Conservation (phyloP, 2,888 invertebrate species). For the Mystacides longicornis region DNA sequence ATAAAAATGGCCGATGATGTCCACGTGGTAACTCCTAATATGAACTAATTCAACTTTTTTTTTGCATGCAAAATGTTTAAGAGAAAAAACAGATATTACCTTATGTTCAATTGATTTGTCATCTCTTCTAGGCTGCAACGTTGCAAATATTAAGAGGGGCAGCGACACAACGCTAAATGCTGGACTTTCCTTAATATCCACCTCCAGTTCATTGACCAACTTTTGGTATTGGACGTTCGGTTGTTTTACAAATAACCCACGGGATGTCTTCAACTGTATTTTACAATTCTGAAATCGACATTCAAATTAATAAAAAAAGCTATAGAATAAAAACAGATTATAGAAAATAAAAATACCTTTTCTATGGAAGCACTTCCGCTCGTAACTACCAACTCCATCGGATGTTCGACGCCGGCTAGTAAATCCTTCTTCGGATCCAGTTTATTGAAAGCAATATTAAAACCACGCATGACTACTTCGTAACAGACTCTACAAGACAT, state of each 20-base stretch:
- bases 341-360: constrained; percentile 40
- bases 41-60: too few species aligned
- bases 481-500: constrained; percentile 47
- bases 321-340: neutral
- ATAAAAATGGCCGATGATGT: too few species aligned
- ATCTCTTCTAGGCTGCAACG: constrained; percentile 64
- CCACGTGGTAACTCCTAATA: too few species aligned
- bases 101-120: constrained; percentile 66
- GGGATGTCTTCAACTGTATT: constrained; percentile 57
- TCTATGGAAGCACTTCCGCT: constrained; percentile 72
- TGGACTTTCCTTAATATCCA: constrained; percentile 50
- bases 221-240: constrained; percentile 28
- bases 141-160: constrained; percentile 61
- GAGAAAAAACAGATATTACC: constrained; percentile 40
- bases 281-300: constrained; percentile 42
- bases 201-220: constrained; percentile 47
- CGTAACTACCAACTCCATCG: constrained; percentile 64
- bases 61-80: too few species aligned
- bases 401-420: constrained; percentile 74
- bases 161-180: constrained; percentile 61
- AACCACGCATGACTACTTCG: constrained; percentile 49
- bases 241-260: constrained; percentile 56
- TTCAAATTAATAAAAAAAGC: neutral
- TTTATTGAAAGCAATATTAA: constrained; percentile 45
- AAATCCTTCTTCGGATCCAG: constrained; percentile 59